These are phyloP conservation scores for Sarcophilus harrisii DNA, from an alignment of 2,797 vertebrate genomes.

Conservation along the genomic window DNA sequence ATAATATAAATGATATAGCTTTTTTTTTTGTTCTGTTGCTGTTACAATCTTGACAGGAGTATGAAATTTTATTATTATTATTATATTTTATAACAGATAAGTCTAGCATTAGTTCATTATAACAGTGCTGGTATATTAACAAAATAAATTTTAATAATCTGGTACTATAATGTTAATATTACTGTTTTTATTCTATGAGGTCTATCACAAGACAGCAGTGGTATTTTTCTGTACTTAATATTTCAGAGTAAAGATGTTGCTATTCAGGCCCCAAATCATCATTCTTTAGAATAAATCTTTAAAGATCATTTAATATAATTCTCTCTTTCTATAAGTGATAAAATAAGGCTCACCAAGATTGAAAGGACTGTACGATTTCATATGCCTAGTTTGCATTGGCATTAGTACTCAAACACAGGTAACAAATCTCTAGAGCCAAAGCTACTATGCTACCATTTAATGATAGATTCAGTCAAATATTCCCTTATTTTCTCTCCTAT, in stretches of 20 bases:
- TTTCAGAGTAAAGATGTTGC: neutral
- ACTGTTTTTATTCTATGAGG: neutral
- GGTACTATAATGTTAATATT: neutral
- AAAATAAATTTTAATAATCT: conserved; percentile 6
- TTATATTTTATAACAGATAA: neutral
- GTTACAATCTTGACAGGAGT: neutral
- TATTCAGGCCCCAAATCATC: neutral
- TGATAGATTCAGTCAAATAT: neutral
- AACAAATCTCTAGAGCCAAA: neutral
- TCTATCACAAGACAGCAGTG: neutral
- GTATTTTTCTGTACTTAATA: neutral
- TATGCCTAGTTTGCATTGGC: neutral
- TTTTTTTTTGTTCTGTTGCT: neutral
- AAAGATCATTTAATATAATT: neutral
- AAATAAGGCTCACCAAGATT: neutral
- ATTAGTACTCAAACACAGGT: neutral
- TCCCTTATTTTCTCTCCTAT: neutral
- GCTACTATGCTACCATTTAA: neutral
- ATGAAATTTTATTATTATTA: neutral
- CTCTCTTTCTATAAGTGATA: neutral
- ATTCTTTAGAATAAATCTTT: neutral
- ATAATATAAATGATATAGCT: neutral
- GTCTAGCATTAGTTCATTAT: neutral
- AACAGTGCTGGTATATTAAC: neutral
- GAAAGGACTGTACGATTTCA: neutral